A percentile compares a stretch with the other conserved stretches of the same genome.
Evolutionary conservation across 2,113 vertebrate species (phyloP).

Genomic region (Nipponia nippon): DNA sequence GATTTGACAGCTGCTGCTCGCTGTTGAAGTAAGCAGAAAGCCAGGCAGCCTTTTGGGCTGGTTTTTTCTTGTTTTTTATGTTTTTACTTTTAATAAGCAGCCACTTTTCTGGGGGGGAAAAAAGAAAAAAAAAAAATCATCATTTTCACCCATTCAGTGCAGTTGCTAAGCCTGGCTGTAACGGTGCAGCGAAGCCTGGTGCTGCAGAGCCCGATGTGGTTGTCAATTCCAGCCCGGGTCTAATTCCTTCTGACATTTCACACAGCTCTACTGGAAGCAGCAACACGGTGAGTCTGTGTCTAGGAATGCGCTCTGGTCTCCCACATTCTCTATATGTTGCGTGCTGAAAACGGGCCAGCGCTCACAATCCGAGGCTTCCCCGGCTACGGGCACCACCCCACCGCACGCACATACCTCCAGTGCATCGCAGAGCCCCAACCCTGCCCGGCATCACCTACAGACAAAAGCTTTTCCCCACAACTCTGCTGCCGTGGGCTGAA

Average conservation of each 20-base stretch:
- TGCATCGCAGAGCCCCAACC: background rate
- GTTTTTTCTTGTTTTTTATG: background rate
- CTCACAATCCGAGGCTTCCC: background rate
- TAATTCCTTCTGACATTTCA: constrained; percentile 74
- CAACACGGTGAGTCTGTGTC: constrained; percentile 73
- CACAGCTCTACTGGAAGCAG: constrained; percentile 67
- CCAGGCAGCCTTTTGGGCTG: background rate
- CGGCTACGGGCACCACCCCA: background rate
- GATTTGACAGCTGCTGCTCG: background rate
- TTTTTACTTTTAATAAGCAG: background rate
- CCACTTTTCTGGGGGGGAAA: background rate
- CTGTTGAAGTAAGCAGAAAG: background rate
- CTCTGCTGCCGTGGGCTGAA: background rate
- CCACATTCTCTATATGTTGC: background rate
- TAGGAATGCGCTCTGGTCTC: constrained; percentile 71
- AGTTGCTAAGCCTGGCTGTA: background rate
- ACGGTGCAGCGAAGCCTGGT: background rate
- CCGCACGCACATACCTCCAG: background rate
- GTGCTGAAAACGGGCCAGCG: background rate
- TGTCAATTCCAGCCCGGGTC: constrained; percentile 19
- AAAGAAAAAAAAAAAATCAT: background rate
- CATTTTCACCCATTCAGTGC: background rate
- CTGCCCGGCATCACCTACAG: background rate
- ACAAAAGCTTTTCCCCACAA: background rate
- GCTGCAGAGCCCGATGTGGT: background rate